Evolutionary conservation across 2,797 vertebrate species (phyloP).

Genomic region (Mus caroli): DNA sequence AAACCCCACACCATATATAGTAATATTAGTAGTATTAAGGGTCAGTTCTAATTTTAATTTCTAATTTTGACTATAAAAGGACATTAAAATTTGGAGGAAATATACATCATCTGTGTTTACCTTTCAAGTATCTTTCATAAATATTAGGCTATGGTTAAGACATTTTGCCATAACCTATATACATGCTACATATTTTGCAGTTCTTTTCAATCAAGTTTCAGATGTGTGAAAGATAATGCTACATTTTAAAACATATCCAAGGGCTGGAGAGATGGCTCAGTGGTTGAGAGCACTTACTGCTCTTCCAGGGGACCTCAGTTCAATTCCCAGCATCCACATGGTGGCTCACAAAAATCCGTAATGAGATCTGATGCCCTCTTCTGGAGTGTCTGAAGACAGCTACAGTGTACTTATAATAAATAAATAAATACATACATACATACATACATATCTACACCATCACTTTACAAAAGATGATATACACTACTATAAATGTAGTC

Average conservation of each 20-base stretch:
- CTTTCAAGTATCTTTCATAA: not conserved
- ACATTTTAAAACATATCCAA: not conserved
- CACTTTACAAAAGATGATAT: not conserved
- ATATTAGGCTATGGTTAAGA: not conserved
- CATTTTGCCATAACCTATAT: not conserved
- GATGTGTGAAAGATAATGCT: not conserved
- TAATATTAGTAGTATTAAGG: not conserved
- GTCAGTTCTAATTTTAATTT: not conserved
- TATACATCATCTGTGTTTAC: not conserved
- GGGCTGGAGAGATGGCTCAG: no score
- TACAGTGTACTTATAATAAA: no score
- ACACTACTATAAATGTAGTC: not conserved
- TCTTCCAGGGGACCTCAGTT: no score
- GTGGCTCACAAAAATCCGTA: no score
- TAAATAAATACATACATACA: no score
- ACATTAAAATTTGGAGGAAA: not conserved
- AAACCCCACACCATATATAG: not conserved
- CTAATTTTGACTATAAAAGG: constrained; percentile 5
- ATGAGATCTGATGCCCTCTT: no score
- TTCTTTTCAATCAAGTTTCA: not conserved
- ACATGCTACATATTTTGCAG: not conserved
- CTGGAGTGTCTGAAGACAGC: no score
- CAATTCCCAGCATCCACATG: no score
- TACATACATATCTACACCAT: not conserved
- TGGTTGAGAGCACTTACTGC: no score